A percentile compares a stretch with the other conserved stretches of the same genome.
Evolutionary conservation across 2,113 vertebrate genomes (phyloP).

Genomic region (Merops nubicus): DNA sequence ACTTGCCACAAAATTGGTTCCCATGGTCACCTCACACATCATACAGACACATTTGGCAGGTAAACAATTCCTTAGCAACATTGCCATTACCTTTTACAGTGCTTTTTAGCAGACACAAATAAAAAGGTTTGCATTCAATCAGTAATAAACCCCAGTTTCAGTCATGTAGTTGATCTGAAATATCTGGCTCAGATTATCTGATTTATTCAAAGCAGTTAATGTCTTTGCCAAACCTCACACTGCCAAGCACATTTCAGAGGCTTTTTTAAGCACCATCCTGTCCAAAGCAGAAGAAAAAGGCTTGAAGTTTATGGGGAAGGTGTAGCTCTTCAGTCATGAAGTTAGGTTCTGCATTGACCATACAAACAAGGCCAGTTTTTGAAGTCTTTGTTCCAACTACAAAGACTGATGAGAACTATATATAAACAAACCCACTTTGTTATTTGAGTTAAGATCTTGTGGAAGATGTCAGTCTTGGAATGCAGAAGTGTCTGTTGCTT

Average conservation of each 20-base stretch:
- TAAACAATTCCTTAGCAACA: conserved; percentile 58
- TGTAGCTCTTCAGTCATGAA: neutral
- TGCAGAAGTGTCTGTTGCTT: neutral
- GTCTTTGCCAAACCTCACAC: neutral
- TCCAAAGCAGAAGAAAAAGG: neutral
- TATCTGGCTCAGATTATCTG: conserved; percentile 22
- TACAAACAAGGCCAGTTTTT: neutral
- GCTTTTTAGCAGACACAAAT: neutral
- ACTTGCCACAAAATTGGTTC: conserved; percentile 50
- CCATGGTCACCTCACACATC: conserved; percentile 62
- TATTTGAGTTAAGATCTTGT: neutral
- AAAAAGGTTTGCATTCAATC: neutral
- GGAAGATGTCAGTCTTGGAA: neutral
- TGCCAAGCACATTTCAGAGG: neutral
- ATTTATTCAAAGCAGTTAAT: conserved; percentile 1
- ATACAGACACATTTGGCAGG: conserved; percentile 18
- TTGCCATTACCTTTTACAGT: neutral
- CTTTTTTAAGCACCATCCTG: neutral
- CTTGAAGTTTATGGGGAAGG: neutral
- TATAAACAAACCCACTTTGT: neutral
- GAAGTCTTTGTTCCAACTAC: conserved; percentile 19
- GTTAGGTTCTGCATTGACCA: neutral
- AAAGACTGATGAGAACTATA: neutral
- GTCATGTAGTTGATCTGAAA: neutral
- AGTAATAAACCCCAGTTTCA: conserved; percentile 12